phyloP scores from a whole-genome alignment of 2,888 invertebrate species.

The Athalia cordata region DNA sequence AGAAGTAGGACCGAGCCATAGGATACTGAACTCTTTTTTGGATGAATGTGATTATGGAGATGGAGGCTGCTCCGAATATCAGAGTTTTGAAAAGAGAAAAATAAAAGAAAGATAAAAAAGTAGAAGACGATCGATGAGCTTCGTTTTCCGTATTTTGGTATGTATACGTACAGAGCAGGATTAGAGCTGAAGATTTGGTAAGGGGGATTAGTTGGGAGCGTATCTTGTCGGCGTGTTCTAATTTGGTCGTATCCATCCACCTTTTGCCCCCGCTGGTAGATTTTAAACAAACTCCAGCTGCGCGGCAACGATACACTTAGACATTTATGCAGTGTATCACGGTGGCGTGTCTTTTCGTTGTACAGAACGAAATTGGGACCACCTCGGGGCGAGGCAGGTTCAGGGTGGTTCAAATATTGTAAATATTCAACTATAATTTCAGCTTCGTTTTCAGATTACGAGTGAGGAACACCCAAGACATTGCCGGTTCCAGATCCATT shows the following conservation, averaged over 20 bases:
- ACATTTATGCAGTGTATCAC: constrained; percentile 9
- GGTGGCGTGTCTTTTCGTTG: not conserved
- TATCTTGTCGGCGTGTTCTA: constrained; percentile 27
- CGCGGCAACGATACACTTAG: not conserved
- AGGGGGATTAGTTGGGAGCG: not conserved
- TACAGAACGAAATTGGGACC: too few relatives aligned
- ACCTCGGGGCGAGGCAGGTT: too few relatives aligned
- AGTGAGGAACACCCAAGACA: too few relatives aligned
- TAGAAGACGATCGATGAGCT: too few relatives aligned
- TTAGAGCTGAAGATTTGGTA: too few relatives aligned
- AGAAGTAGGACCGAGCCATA: not conserved
- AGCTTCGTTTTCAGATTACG: too few relatives aligned
- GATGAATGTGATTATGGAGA: not conserved
- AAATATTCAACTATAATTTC: too few relatives aligned
- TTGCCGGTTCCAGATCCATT: not conserved
- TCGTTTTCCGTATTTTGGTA: not conserved
- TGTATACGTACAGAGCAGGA: not conserved
- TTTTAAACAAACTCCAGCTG: constrained; percentile 39
- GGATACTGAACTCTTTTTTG: not conserved
- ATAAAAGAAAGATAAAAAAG: not conserved
- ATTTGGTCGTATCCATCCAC: constrained; percentile 36
- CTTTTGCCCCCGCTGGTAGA: constrained; percentile 34
- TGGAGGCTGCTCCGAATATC: too few relatives aligned
- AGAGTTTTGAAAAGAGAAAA: not conserved
- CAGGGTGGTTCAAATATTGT: too few relatives aligned